Evolutionary conservation across 2,888 invertebrate species (phyloP), one percentile per base, ranked within the genome.

Genomic region (Kryphioiulus occultus): DNA sequence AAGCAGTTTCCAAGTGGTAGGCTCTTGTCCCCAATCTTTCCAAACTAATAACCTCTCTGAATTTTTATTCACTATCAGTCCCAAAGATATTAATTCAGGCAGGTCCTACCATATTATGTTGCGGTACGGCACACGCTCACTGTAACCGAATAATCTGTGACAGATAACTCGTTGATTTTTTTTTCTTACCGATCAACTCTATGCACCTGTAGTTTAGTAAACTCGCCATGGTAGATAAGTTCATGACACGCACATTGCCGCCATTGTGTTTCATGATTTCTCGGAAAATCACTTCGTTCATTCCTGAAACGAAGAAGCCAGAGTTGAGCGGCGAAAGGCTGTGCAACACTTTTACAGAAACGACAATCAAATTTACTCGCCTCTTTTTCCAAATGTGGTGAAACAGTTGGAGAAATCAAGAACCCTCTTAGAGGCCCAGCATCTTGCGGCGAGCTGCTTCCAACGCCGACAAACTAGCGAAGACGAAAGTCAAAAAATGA

Each of bases 151-250:
- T 22, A 22, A 22, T 0, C 9, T 68, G n/a, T 22, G 22, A 7
- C 0, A 4, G 53, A 30, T 12, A 9, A 2, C 78, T 35, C 35
- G n/a, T n/a, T n/a, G n/a, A n/a, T n/a, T n/a, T n/a, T n/a, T n/a
- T n/a, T n/a, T n/a, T n/a, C n/a, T n/a, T n/a, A 86, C 86, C 86
- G 19, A 86, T 86, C 30, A 86, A 19, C 15, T 68, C 68, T 15
- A 86, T 53, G 9, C 39, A 59, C 39, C n/a, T 42, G 32, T 86
- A 78, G n/a, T 10, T 39, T n/a, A 86, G 12, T 12, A 53, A 59
- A 2, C n/a, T 30, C 7, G 78, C 10, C 26, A 78, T 42, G n/a
- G 78, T 3, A n/a, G 68, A 68, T 35, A 78, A 1, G 30, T 86
- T 12, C 78, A 86, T 10, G 53, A 12, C 22, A 12, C 53, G 53